Base-by-base conservation (phyloP, 2,113 vertebrate species). In the Daphoenositta chrysoptera region DNA sequence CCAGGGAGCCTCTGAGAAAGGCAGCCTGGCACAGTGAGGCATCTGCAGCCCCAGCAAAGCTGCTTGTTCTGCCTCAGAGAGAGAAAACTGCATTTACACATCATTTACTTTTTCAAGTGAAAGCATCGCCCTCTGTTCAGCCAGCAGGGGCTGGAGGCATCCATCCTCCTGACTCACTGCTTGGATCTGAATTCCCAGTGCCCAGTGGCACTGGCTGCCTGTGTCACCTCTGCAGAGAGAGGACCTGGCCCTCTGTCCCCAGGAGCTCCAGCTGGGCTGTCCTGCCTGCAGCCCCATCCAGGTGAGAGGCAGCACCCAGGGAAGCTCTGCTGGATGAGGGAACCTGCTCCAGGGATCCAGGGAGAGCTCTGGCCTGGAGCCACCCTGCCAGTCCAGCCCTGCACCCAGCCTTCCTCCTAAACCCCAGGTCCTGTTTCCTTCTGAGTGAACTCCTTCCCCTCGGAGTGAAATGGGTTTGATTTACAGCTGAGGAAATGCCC, bases 401-500 rank as follows among this genome's bases (percentile, higher is more conserved):
- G 65, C 23, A 51, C 21, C 35, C 47, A 75, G 35, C 53, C 90
- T 61, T 57, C 71, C 83, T 92, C 83, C 53, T 6, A 39, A 80
- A 76, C 35, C 44, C 3, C 4, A 81, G 22, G 3, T 58, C 51
- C 42, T 47, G n/a, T 9, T 90, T 93, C 76, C 89, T 86, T 28
- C 13, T 0, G 30, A 75, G 56, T 13, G 51, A 84, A 6, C 72
- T 83, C 40, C 56, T 68, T 89, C n/a, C 51, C 39, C 68, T 73
- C 5, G 18, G 31, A 77, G 60, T 65, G 89, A 23, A 42, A 50
- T 0, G 42, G 20, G 63, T 66, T 77, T 37, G 75, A 89, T 86
- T 94, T 88, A 8, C 53, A 90, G 83, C 82, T 77, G 66, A 70
- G 88, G 82, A 85, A 96, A 85, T 56, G 63, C 76, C 71, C 85